A percentile compares a stretch with the other conserved stretches of the same genome.
Conservation (phyloP, 1,140 invertebrate genomes). For the Drosophila erecta region DNA sequence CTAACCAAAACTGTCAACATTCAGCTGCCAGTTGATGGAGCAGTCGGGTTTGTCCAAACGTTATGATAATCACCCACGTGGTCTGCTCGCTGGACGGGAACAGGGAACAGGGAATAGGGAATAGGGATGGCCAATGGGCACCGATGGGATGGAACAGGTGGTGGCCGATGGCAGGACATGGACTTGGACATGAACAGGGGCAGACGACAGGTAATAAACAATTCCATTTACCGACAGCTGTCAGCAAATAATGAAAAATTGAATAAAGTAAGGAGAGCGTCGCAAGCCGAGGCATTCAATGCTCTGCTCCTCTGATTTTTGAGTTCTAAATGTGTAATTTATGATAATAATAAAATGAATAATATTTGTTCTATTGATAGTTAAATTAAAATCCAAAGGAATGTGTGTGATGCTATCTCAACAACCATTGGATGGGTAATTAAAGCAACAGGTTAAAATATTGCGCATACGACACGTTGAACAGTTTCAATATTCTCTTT, state of each 20-base stretch:
- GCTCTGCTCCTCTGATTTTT: not conserved
- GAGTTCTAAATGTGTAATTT: too few relatives aligned
- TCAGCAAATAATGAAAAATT: slow-evolving; percentile 81
- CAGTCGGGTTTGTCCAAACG: slow-evolving; percentile 45
- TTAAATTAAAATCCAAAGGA: too few relatives aligned
- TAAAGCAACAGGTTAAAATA: not conserved
- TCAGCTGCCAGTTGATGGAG: slow-evolving; percentile 39
- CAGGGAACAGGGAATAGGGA: not conserved
- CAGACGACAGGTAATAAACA: slow-evolving; percentile 74
- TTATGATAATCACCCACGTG: slow-evolving; percentile 70
- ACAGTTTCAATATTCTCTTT: not conserved
- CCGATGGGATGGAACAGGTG: slow-evolving; percentile 15
- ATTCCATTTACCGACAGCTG: slow-evolving; percentile 82
- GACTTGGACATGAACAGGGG: slow-evolving; percentile 27
- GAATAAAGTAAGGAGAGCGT: slow-evolving; percentile 39
- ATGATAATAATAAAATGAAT: too few relatives aligned
- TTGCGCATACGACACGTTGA: slow-evolving; percentile 1
- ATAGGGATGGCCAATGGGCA: not conserved
- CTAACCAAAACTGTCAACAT: slow-evolving; percentile 71
- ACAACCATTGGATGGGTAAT: not conserved
- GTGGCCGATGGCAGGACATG: slow-evolving; percentile 21
- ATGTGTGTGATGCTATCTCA: too few relatives aligned
- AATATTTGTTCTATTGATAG: too few relatives aligned
- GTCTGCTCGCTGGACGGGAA: not conserved
- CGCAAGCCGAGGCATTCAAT: not conserved